phyloP scores from a whole-genome alignment of 2,888 invertebrate genomes.

The Ectemnius cavifrons region DNA sequence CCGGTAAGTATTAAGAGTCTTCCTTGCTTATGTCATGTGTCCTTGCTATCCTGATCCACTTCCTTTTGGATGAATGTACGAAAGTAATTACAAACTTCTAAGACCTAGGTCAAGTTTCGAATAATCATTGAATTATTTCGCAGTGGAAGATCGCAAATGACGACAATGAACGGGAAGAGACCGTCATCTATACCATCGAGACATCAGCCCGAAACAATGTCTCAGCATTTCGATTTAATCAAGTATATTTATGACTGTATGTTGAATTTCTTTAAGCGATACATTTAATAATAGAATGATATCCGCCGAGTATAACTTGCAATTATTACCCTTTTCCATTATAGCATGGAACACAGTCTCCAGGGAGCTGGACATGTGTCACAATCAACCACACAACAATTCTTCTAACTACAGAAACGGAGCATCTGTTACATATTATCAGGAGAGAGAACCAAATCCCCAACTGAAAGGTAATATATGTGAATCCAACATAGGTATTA shows the following conservation, averaged over 20 bases:
- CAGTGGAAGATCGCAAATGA: constrained; percentile 73
- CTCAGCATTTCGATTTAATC: constrained; percentile 88
- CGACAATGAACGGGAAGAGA: constrained; percentile 76
- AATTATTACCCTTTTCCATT: constrained; percentile 13
- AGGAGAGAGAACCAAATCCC: constrained; percentile 79
- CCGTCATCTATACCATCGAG: constrained; percentile 70
- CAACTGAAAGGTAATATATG: constrained; percentile 71
- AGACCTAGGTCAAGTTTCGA: too few species aligned
- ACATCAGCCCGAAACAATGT: constrained; percentile 73
- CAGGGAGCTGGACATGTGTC: constrained; percentile 79
- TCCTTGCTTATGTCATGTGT: too few species aligned
- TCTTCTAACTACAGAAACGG: constrained; percentile 76
- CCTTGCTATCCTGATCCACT: too few species aligned
- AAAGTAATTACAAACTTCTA: too few species aligned
- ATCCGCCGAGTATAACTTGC: too few species aligned
- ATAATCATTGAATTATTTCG: neutral
- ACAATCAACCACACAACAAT: constrained; percentile 72
- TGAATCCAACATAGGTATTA: neutral
- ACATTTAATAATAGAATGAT: neutral
- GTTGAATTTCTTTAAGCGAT: constrained; percentile 33
- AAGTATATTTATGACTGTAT: constrained; percentile 87
- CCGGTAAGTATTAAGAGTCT: neutral
- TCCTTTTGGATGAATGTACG: too few species aligned
- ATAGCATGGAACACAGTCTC: constrained; percentile 79
- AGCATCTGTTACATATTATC: constrained; percentile 83